Evolutionary conservation across 2,888 invertebrate genomes (phyloP).

Genomic region (Alloscopus bannaensis): DNA sequence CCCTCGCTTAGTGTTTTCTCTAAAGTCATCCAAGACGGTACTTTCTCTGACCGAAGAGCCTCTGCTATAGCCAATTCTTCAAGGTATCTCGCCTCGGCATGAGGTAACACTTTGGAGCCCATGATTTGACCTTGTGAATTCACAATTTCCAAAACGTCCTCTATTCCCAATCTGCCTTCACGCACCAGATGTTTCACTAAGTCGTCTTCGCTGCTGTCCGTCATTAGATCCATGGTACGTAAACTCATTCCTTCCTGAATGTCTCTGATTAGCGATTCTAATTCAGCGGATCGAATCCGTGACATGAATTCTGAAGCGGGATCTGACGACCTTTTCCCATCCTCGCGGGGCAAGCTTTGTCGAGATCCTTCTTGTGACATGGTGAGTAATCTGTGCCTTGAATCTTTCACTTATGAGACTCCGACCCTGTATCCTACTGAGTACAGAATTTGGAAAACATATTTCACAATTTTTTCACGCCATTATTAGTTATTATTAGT

Average conservation of each 20-base stretch:
- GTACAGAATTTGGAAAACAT: too few relatives aligned
- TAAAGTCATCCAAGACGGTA: slow-evolving; percentile 3
- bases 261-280: not conserved
- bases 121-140: slow-evolving; percentile 40
- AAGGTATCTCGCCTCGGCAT: slow-evolving; percentile 33
- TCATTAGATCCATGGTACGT: slow-evolving; percentile 33
- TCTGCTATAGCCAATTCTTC: slow-evolving; percentile 41
- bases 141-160: slow-evolving; percentile 44
- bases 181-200: slow-evolving; percentile 48
- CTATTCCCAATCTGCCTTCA: slow-evolving; percentile 39
- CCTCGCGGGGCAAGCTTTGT: not conserved
- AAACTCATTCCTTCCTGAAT: slow-evolving; percentile 45
- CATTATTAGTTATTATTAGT: too few relatives aligned
- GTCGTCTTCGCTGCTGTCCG: slow-evolving; percentile 39
- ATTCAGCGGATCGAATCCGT: slow-evolving; percentile 4
- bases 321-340: not conserved
- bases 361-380: slow-evolving; percentile 27
- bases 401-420: too few relatives aligned
- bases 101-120: slow-evolving; percentile 44
- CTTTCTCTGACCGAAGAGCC: slow-evolving; percentile 9
- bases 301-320: not conserved
- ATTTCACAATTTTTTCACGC: too few relatives aligned
- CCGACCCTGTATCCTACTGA: too few relatives aligned
- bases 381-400: not conserved
- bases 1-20: slow-evolving; percentile 3